A percentile compares a stretch with the other conserved stretches of the same genome.
Evolutionary conservation across 2,888 invertebrate genomes (phyloP).

Genomic region (Phania funesta): DNA sequence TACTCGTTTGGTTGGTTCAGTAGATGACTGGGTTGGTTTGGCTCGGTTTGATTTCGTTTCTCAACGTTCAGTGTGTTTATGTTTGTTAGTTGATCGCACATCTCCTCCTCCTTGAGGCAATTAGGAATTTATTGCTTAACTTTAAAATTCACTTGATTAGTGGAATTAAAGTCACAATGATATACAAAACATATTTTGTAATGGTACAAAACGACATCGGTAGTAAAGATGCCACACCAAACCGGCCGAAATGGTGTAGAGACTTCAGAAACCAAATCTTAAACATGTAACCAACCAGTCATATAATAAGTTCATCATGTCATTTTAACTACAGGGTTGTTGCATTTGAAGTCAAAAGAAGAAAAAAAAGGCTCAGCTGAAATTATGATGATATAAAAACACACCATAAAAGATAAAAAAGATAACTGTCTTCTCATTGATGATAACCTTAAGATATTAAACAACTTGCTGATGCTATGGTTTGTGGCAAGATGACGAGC

Average conservation of each 20-base stretch:
- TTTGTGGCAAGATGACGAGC: slow-evolving; percentile 26
- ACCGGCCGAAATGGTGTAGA: neutral
- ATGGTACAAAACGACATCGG: slow-evolving; percentile 29
- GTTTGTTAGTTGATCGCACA: slow-evolving; percentile 45
- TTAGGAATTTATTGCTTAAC: slow-evolving; percentile 67
- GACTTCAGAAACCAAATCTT: slow-evolving; percentile 22
- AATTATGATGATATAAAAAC: slow-evolving; percentile 58
- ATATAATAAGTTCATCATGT: slow-evolving; percentile 63
- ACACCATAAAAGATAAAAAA: slow-evolving; percentile 53
- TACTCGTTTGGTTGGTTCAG: neutral
- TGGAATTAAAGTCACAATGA: slow-evolving; percentile 60
- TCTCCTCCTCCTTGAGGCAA: slow-evolving; percentile 62
- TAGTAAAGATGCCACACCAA: slow-evolving; percentile 18
- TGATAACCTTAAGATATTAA: slow-evolving; percentile 59
- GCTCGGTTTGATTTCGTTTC: slow-evolving; percentile 23
- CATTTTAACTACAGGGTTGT: slow-evolving; percentile 60
- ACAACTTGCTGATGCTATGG: slow-evolving; percentile 32
- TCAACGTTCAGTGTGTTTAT: slow-evolving; percentile 33
- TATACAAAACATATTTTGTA: slow-evolving; percentile 58
- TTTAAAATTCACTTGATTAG: slow-evolving; percentile 68
- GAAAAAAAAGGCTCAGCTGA: slow-evolving; percentile 6
- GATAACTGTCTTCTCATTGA: slow-evolving; percentile 62
- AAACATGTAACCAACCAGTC: slow-evolving; percentile 52
- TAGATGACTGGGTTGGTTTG: slow-evolving; percentile 42
- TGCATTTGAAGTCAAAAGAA: neutral